Evolutionary conservation across 2,113 vertebrate genomes (phyloP).

Genomic region (Pimephales promelas): DNA sequence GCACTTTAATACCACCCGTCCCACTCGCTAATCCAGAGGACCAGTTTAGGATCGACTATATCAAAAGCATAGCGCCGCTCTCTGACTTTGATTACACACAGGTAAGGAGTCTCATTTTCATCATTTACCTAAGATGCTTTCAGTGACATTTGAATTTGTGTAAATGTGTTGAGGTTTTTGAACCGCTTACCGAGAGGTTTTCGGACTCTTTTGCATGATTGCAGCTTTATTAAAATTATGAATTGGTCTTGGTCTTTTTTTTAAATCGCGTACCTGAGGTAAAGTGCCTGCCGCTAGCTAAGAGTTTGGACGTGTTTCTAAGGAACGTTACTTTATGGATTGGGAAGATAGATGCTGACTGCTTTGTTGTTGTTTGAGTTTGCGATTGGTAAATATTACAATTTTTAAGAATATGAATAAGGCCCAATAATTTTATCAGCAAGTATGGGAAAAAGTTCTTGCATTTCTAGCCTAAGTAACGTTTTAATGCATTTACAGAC

Average conservation of each 20-base stretch:
- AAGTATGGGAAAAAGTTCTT: not conserved
- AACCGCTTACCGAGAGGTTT: not conserved
- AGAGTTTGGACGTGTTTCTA: not conserved
- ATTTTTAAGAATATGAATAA: not conserved
- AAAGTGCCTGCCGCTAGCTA: not conserved
- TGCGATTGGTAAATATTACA: not conserved
- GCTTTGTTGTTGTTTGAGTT: not conserved
- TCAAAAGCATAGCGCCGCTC: slow-evolving; percentile 97
- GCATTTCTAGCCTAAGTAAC: not conserved
- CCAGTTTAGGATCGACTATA: slow-evolving; percentile 97
- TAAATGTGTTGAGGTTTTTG: not conserved
- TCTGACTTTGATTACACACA: slow-evolving; percentile 97
- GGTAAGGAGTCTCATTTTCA: slow-evolving; percentile 77
- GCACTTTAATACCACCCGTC: slow-evolving; percentile 98
- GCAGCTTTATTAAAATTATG: not conserved
- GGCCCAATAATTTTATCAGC: not conserved
- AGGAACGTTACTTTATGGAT: not conserved
- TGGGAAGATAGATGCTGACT: not conserved
- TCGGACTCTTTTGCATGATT: not conserved
- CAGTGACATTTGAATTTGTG: slow-evolving; percentile 17
- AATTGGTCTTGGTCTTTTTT: not conserved
- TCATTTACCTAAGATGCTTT: slow-evolving; percentile 10
- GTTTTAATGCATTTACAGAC: not conserved
- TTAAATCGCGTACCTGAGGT: not conserved
- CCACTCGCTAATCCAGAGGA: slow-evolving; percentile 95